Percentiles rank a stretch among this genome's conserved stretches.
These are phyloP conservation scores for Tympanuchus pallidicinctus DNA, from an alignment of 2,113 vertebrate species.

Conservation along the genomic window DNA sequence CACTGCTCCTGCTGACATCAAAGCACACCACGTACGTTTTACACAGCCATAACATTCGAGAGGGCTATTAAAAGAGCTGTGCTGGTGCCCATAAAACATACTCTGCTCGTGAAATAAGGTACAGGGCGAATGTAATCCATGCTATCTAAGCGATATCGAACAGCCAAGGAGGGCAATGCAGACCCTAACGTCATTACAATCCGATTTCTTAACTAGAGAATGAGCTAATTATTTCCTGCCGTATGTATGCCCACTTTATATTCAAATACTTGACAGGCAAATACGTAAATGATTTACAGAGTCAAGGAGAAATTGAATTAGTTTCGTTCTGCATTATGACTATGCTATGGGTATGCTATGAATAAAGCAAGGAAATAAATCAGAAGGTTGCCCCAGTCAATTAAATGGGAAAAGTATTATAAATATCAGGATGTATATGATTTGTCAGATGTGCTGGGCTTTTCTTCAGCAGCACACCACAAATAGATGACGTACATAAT, in stretches of 20 bases:
- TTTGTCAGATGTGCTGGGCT: slow-evolving; percentile 30
- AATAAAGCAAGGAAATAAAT: slow-evolving; percentile 54
- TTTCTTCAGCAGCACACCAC: slow-evolving; percentile 47
- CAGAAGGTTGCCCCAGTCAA: slow-evolving; percentile 38
- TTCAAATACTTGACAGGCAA: slow-evolving; percentile 55
- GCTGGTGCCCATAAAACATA: background rate
- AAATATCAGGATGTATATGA: slow-evolving; percentile 40
- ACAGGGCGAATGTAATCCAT: background rate
- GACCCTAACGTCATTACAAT: slow-evolving; percentile 18
- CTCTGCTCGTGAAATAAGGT: background rate
- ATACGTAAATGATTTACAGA: slow-evolving; percentile 50
- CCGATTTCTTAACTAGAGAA: slow-evolving; percentile 46
- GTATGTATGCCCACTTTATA: slow-evolving; percentile 29
- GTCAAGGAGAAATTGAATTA: slow-evolving; percentile 61
- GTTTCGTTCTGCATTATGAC: slow-evolving; percentile 35
- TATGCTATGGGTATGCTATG: background rate
- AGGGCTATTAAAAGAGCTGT: background rate
- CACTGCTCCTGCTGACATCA: background rate
- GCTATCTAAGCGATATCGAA: background rate
- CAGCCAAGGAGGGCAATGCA: slow-evolving; percentile 6
- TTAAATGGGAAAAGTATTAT: slow-evolving; percentile 56
- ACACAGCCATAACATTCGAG: background rate
- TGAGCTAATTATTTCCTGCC: slow-evolving; percentile 34
- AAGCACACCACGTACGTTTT: background rate
- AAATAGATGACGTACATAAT: slow-evolving; percentile 46